Percentiles rank a stretch among this genome's conserved stretches.
phyloP scores from a whole-genome alignment of 37 sponge, comb jelly and placozoan genomes.

The Tethya wilhelma region DNA sequence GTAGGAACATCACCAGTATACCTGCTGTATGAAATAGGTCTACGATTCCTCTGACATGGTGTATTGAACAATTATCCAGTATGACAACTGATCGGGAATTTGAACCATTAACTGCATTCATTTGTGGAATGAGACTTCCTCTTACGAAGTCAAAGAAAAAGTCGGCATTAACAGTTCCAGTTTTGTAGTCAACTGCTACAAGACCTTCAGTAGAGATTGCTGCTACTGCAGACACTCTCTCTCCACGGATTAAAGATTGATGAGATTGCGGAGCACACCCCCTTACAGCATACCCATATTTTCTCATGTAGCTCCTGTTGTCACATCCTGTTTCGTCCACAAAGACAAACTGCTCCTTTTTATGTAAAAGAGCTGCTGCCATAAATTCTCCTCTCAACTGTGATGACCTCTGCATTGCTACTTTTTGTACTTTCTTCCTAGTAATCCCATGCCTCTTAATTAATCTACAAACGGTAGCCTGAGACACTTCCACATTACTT shows the following conservation, averaged over 20 bases:
- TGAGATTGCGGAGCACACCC: constrained; percentile 10
- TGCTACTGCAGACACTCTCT: constrained; percentile 13
- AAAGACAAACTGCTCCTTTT: background rate
- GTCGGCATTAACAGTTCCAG: constrained; percentile 16
- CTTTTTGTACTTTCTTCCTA: background rate
- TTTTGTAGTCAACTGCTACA: too few species aligned
- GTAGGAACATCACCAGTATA: background rate
- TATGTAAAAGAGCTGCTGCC: background rate
- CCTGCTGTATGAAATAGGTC: background rate
- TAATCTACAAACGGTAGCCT: constrained; percentile 5
- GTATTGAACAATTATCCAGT: too few species aligned
- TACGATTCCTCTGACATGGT: too few species aligned
- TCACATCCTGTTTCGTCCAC: too few species aligned
- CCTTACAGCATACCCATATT: too few species aligned
- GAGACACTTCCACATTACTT: background rate
- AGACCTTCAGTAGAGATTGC: constrained; percentile 11
- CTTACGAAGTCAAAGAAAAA: background rate
- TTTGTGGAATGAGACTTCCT: constrained; percentile 8
- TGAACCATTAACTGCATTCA: constrained; percentile 2
- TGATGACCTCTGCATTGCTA: constrained; percentile 16
- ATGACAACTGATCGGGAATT: too few species aligned
- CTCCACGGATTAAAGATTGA: background rate
- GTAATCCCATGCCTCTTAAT: constrained; percentile 4
- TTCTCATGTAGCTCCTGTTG: too few species aligned
- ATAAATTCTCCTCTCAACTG: constrained; percentile 12